Conservation (phyloP, 2,113 vertebrate species). For the human region GRCh38 chrX:27347001-27347500, state of each 20-base stretch:
- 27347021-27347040: not conserved
- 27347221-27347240: not conserved
- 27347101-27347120: not conserved
- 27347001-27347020: not conserved
- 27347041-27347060: not conserved
- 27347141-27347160: not conserved
- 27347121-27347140: not conserved
- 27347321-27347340: not conserved
- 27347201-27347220: not conserved
- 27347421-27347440: not conserved
- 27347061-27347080: not conserved
- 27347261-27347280: not conserved
- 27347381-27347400: not conserved
- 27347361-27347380: not conserved
- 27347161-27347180: not conserved
- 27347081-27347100: not conserved
- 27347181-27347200: not conserved
- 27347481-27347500: not conserved
- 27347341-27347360: not conserved
- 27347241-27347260: not conserved
- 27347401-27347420: not conserved
- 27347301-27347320: slow-evolving; percentile 18
- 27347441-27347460: not conserved
- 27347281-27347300: not conserved
- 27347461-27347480: not conserved